Evolutionary conservation across 2,113 vertebrate species (phyloP).

Genomic region (Bos javanicus): DNA sequence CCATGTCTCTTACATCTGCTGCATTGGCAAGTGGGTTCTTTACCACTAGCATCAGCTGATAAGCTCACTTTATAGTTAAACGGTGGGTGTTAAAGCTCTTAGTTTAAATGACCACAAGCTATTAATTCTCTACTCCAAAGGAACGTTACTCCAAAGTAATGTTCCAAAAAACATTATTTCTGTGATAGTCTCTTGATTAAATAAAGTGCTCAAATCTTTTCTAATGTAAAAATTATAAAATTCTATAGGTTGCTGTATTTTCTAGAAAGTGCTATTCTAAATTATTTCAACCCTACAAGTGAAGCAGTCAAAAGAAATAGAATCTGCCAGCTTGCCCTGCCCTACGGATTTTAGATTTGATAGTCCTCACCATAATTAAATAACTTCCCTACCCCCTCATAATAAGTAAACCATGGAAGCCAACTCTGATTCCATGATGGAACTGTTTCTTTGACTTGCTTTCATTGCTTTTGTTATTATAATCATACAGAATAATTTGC

Average conservation of each 20-base stretch:
- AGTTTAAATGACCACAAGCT: not conserved
- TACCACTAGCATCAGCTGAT: not conserved
- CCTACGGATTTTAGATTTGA: not conserved
- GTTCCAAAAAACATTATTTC: not conserved
- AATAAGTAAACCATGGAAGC: not conserved
- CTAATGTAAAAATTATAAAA: too few species aligned
- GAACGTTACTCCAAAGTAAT: too few species aligned
- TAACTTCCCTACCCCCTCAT: not conserved
- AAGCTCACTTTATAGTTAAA: not conserved
- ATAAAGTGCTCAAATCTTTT: too few species aligned
- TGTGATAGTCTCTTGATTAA: too few species aligned
- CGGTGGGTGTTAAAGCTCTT: fast-evolving
- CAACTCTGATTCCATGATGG: not conserved
- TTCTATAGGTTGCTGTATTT: too few species aligned
- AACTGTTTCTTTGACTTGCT: not conserved
- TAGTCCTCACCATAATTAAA: not conserved
- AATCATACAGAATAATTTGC: not conserved
- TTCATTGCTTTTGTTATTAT: not conserved
- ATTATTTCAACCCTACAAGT: not conserved
- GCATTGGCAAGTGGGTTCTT: not conserved
- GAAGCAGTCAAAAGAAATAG: not conserved
- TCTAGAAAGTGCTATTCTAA: not conserved
- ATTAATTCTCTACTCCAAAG: not conserved
- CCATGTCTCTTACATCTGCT: not conserved
- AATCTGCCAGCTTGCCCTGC: not conserved